A percentile compares a stretch with the other conserved stretches of the same genome.
These are phyloP conservation scores for Rhizoglyphus robini DNA, from an alignment of 1,140 invertebrate species.

Conservation along the genomic window DNA sequence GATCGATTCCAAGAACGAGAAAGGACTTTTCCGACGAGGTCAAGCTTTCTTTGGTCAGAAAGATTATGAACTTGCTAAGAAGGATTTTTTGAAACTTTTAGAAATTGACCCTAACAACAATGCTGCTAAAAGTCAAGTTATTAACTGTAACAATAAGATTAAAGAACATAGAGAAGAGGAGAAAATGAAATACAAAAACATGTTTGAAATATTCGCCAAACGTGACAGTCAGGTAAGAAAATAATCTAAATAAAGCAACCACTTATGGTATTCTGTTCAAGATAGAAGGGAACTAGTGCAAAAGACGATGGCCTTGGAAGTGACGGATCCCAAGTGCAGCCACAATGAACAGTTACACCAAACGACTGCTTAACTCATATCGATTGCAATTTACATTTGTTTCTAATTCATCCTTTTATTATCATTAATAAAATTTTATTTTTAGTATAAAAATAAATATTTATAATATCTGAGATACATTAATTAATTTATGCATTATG, in stretches of 20 bases:
- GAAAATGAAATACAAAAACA: constrained; percentile 79
- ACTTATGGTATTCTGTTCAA: too few species aligned
- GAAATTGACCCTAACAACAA: constrained; percentile 59
- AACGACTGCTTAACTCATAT: too few species aligned
- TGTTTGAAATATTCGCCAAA: constrained; percentile 48
- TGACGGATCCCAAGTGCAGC: too few species aligned
- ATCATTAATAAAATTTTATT: too few species aligned
- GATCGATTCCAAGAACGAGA: constrained; percentile 63
- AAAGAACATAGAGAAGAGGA: constrained; percentile 62
- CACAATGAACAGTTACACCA: too few species aligned
- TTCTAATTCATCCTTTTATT: too few species aligned
- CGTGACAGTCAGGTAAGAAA: neutral
- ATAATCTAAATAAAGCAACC: neutral
- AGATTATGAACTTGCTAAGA: constrained; percentile 60
- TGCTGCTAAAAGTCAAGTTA: constrained; percentile 64
- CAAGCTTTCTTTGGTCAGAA: constrained; percentile 56
- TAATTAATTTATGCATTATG: too few species aligned
- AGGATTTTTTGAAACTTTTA: constrained; percentile 60
- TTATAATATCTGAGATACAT: too few species aligned
- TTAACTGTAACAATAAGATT: constrained; percentile 54
- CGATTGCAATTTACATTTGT: too few species aligned
- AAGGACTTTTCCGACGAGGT: constrained; percentile 76
- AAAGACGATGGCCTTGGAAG: too few species aligned
- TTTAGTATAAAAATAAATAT: too few species aligned
- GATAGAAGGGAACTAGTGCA: too few species aligned